phyloP scores from a whole-genome alignment of 2,888 invertebrate species.

The Leucozona laternaria region DNA sequence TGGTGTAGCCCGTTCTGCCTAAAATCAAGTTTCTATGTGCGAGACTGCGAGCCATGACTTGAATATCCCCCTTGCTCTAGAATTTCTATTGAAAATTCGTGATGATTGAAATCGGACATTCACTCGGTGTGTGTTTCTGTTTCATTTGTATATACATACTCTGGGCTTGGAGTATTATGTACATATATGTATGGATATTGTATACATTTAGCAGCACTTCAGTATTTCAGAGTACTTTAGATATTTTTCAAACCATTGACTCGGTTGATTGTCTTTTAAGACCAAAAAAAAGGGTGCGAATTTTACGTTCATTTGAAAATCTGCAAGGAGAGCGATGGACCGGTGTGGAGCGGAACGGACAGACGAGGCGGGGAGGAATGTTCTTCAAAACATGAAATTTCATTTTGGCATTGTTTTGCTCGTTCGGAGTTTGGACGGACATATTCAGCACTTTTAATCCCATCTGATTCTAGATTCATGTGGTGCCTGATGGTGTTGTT shows the following conservation, averaged over 20 bases:
- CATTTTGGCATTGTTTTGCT: slow-evolving; percentile 61
- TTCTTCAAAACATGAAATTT: slow-evolving; percentile 62
- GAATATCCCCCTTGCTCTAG: slow-evolving; percentile 26
- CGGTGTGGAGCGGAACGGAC: neutral
- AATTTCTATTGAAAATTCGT: slow-evolving; percentile 63
- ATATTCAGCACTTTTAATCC: slow-evolving; percentile 63
- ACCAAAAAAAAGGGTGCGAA: slow-evolving; percentile 70
- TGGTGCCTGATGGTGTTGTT: slow-evolving; percentile 20
- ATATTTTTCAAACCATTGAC: slow-evolving; percentile 74
- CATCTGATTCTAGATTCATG: slow-evolving; percentile 43
- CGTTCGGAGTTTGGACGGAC: slow-evolving; percentile 42
- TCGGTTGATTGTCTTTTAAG: slow-evolving; percentile 71
- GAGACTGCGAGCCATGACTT: slow-evolving; percentile 11
- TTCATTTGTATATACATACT: neutral
- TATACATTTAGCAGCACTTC: neutral
- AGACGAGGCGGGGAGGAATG: neutral
- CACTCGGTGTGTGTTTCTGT: slow-evolving; percentile 24
- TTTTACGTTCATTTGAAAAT: slow-evolving; percentile 35
- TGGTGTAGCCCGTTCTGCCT: neutral
- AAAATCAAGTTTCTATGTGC: neutral
- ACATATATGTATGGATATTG: neutral
- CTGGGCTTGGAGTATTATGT: neutral
- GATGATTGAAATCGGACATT: slow-evolving; percentile 75
- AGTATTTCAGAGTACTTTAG: slow-evolving; percentile 58
- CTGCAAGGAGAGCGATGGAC: slow-evolving; percentile 12